Base-by-base conservation (phyloP, 2,888 invertebrate species). In the Diarsia brunnea region DNA sequence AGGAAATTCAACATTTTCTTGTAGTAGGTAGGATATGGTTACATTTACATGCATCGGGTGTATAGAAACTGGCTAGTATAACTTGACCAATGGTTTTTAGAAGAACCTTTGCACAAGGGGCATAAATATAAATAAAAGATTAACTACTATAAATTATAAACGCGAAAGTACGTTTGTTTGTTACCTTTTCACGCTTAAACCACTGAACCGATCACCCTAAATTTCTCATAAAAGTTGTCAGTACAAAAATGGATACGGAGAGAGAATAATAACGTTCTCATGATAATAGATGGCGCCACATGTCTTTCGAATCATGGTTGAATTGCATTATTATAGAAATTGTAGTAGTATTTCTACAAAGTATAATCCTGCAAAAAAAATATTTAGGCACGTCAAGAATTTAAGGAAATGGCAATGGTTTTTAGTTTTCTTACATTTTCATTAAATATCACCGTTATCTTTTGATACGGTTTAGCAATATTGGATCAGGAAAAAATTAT, bases 11-110 rank as follows among this genome's bases (percentile, higher is more conserved):
- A 82, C 85, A 80, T 84, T 75, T 80, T 78, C 47, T 75, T 53
- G 53, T 58, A 24, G 19, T 24, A 69, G 47, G 58, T 58, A 27
- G 21, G 24, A 68, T 72, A 82, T 58, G 79, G 82, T 60, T 61
- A 80, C 84, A 88, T 87, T 87, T 81, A 88, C 88, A 86, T 84
- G 74, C 61, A 45, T 24, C 49, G 38, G 24, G 24, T 78, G 65
- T 19, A n/a, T 14, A 38, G 5, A 49, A 68, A 53, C 1, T 45
- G 11, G 1, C 73, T 31, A 49, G 14, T n/a, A 7, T 58, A 43
- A 76, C 11, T 43, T 76, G 49, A 58, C 43, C n/a, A n/a, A 76
- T 10, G 10, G 43, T 14, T 8, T 31, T 27, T 10, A 75, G 21
- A 11, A 5, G 16, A 38, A 38, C 4, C 38, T 65, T 55, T 14